Evolutionary conservation across 2,113 vertebrate genomes (phyloP).

Genomic region (Cettia cetti): DNA sequence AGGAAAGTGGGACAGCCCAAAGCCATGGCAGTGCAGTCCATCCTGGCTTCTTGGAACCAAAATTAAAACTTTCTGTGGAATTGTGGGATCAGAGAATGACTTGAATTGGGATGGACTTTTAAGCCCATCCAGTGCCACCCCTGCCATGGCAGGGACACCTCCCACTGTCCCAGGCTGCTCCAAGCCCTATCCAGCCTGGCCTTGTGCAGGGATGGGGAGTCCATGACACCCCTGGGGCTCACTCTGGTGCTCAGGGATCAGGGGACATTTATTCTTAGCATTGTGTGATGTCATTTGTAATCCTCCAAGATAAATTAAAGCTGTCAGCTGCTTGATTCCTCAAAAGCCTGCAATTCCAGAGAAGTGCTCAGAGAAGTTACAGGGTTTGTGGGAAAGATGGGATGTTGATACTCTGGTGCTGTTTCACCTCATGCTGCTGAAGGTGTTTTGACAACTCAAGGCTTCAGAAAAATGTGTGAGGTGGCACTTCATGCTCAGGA

Average conservation of each 20-base stretch:
- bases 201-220: background rate
- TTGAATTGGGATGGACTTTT: background rate
- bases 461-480: background rate
- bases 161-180: background rate
- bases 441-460: background rate
- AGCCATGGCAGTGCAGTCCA: background rate
- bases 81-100: background rate
- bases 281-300: background rate
- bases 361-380: background rate
- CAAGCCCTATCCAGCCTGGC: background rate
- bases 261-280: background rate
- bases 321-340: background rate
- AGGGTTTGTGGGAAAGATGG: background rate
- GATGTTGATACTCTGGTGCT: background rate
- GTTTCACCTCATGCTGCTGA: background rate
- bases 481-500: background rate
- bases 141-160: background rate
- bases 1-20: background rate
- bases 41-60: background rate
- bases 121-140: accelerated
- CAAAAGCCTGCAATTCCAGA: background rate
- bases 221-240: accelerated
- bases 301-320: background rate
- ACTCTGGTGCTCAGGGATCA: background rate
- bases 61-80: accelerated